A percentile compares a stretch with the other conserved stretches of the same genome.
These are phyloP conservation scores for Subacronicta megacephala DNA, from an alignment of 2,888 invertebrate genomes.

Conservation along the genomic window DNA sequence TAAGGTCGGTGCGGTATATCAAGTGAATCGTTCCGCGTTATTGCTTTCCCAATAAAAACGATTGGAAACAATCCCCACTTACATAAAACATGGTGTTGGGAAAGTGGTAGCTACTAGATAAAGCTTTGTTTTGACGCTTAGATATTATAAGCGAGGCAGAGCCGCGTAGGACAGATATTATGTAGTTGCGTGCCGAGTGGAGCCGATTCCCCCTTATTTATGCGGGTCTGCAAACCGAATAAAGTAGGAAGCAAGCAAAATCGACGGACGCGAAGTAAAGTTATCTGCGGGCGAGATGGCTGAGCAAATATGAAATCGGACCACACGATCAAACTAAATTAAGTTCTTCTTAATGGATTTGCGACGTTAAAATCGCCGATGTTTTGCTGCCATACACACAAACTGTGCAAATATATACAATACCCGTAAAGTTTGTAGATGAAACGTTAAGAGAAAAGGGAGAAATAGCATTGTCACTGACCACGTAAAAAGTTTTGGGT, in stretches of 20 bases:
- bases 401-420: conserved; percentile 72
- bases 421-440: conserved; percentile 77
- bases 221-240: conserved; percentile 85
- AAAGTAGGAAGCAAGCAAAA: conserved; percentile 80
- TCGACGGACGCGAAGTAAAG: conserved; percentile 70
- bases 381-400: conserved; percentile 60
- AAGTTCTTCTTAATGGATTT: conserved; percentile 66
- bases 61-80: conserved; percentile 77
- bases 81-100: conserved; percentile 73
- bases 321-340: conserved; percentile 69
- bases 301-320: conserved; percentile 80
- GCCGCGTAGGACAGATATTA: conserved; percentile 60
- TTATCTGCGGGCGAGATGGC: conserved; percentile 83
- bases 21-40: conserved; percentile 79
- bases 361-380: conserved; percentile 61
- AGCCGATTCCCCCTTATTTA: conserved; percentile 77
- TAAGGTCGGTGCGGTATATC: conserved; percentile 79
- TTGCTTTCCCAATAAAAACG: conserved; percentile 78
- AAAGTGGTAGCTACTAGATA: conserved; percentile 64
- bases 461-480: conserved; percentile 86
- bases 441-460: conserved; percentile 85
- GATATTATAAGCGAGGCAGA: conserved; percentile 60
- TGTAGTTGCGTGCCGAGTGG: conserved; percentile 69
- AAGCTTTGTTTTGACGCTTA: conserved; percentile 70
- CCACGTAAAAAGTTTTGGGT: conserved; percentile 89